Evolutionary conservation across 2,797 vertebrate genomes (phyloP).

Genomic region (Syndactyla subalaris): DNA sequence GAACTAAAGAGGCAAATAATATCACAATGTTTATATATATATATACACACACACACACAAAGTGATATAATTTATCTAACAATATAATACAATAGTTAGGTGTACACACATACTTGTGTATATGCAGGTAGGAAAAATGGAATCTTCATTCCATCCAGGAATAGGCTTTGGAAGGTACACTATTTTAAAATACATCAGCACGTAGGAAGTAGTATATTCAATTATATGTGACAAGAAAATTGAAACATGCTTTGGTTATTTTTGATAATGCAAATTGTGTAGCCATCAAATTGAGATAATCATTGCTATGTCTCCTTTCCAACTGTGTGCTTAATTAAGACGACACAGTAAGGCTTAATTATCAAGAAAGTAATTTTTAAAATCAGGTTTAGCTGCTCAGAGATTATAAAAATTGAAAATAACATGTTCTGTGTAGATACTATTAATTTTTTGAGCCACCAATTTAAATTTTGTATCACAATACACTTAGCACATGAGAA

Average conservation of each 20-base stretch:
- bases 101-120: background rate
- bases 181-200: slow-evolving; percentile 15
- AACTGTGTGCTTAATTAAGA: slow-evolving; percentile 68
- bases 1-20: background rate
- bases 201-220: slow-evolving; percentile 9
- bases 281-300: slow-evolving; percentile 52
- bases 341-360: slow-evolving; percentile 65
- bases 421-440: slow-evolving; percentile 30
- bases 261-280: slow-evolving; percentile 42
- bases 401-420: slow-evolving; percentile 63
- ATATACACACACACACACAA: background rate
- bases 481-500: slow-evolving; percentile 24
- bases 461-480: slow-evolving; percentile 31
- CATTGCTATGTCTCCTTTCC: slow-evolving; percentile 18
- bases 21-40: background rate
- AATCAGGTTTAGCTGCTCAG: slow-evolving; percentile 60
- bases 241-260: slow-evolving; percentile 25
- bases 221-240: slow-evolving; percentile 55
- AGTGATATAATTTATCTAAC: background rate
- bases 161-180: slow-evolving; percentile 20
- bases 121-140: slow-evolving; percentile 7
- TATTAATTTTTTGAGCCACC: slow-evolving; percentile 50
- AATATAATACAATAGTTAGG: background rate
- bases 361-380: slow-evolving; percentile 62
- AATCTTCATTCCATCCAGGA: background rate